Evolutionary conservation across 2,888 invertebrate species (phyloP).

Genomic region (Tyria jacobaeae): DNA sequence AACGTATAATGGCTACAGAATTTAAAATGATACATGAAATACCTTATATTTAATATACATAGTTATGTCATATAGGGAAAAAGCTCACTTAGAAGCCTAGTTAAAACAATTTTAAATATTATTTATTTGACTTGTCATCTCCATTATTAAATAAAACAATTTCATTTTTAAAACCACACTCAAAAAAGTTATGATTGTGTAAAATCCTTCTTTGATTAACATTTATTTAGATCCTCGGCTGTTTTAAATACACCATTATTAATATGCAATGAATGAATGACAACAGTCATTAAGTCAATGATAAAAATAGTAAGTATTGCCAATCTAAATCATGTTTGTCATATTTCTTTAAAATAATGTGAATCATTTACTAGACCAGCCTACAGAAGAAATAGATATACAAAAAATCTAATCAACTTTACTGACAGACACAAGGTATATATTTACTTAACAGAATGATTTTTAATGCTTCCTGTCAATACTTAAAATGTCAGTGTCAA

Average conservation of each 20-base stretch:
- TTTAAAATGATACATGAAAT: too few species aligned
- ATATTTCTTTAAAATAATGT: background rate
- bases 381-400: too few species aligned
- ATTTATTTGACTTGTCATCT: slow-evolving; percentile 35
- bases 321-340: background rate
- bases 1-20: slow-evolving; percentile 65
- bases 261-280: background rate
- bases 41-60: slow-evolving; percentile 1
- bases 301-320: slow-evolving; percentile 1
- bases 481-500: too few species aligned
- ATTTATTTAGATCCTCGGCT: background rate
- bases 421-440: too few species aligned
- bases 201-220: background rate
- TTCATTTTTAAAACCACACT: too few species aligned
- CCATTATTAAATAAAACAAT: slow-evolving; percentile 15
- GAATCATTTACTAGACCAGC: too few species aligned
- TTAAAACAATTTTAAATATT: slow-evolving; percentile 25
- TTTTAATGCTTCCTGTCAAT: too few species aligned
- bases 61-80: slow-evolving; percentile 20
- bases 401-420: too few species aligned
- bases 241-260: slow-evolving; percentile 1
- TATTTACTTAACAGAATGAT: too few species aligned
- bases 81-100: slow-evolving; percentile 7
- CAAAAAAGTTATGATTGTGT: too few species aligned
- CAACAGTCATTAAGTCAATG: background rate